Base-by-base conservation (phyloP, 1,140 invertebrate species). In the Harlomillsia oculata region DNA sequence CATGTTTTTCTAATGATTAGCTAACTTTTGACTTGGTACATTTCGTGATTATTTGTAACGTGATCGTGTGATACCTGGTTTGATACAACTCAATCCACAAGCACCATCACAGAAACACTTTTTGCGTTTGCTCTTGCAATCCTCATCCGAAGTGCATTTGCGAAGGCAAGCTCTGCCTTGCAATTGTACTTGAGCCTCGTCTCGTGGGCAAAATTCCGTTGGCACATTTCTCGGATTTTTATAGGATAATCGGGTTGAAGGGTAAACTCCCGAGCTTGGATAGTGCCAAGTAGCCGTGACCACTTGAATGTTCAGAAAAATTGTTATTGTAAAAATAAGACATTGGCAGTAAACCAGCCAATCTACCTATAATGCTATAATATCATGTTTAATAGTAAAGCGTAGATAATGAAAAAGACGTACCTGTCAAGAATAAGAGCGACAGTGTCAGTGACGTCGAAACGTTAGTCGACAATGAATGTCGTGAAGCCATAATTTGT, bases 81-180 rank as follows among this genome's bases (percentile, higher is more conserved):
- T 95, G 56, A 98, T 92, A 73, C 95, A 98, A 16, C 89, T 94
- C 80, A 93, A 85, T 21, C 94, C 95, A 69, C 95, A 98, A 3
- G 86, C 80, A 30, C 92, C 94, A 69, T 98, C 95, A 70, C 95
- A 98, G 41, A 95, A 76, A 69, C 95, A 98, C 68, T 89, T 88
- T 73, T 96, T 96, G 74, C 92, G 89, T 72, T 92, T 86, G 69
- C 90, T 95, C 71, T 94, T 95, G 72, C 95, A 98, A 69, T 97
- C 92, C 67, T 89, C 86, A 68, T 97, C 90, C 0, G 85, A 84
- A 0, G 83, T 89, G 70, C 95, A 98, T 70, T 94, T 90, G 58
- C 93, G 80, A 40, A 94, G 76, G 74, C 94, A 98, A 67, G 86
- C 87, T 64, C 92, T 85, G 3, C 57, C 54, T 67, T 74, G 67